A percentile compares a stretch with the other conserved stretches of the same genome.
These are phyloP conservation scores for Lepidurus packardi DNA, from an alignment of 1,140 invertebrate species.

Conservation along the genomic window DNA sequence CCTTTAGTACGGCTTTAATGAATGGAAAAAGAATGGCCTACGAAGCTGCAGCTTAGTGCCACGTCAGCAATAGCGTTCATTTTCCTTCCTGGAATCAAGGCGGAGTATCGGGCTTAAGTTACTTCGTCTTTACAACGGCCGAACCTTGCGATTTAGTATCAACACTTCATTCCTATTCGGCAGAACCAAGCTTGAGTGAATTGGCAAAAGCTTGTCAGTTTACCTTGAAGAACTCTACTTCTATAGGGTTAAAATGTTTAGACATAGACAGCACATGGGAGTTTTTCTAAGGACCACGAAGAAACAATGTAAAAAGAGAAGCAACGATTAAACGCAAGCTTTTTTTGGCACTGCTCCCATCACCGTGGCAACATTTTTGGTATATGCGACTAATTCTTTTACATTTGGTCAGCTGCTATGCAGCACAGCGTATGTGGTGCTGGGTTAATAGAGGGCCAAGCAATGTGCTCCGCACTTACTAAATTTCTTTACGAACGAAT, in stretches of 20 bases:
- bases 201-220: not conserved
- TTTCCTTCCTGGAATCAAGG: no score
- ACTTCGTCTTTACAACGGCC: no score
- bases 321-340: constrained; percentile 17
- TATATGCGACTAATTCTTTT: not conserved
- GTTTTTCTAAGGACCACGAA: constrained; percentile 2
- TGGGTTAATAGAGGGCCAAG: not conserved
- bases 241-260: constrained; percentile 16
- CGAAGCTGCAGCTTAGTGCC: no score
- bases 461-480: constrained; percentile 30
- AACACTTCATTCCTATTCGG: no score
- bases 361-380: not conserved
- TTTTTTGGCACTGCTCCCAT: not conserved
- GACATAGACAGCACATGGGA: constrained; percentile 8
- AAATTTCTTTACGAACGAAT: constrained; percentile 33
- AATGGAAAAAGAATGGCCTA: no score
- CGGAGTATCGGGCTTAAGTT: no score
- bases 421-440: not conserved
- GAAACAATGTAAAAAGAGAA: not conserved
- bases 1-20: no score
- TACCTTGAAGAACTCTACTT: not conserved
- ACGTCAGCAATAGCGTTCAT: no score
- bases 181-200: no score
- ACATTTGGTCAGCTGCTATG: not conserved
- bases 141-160: no score